Base-by-base conservation (phyloP, 2,113 vertebrate genomes). In the Chaenogobius annularis region DNA sequence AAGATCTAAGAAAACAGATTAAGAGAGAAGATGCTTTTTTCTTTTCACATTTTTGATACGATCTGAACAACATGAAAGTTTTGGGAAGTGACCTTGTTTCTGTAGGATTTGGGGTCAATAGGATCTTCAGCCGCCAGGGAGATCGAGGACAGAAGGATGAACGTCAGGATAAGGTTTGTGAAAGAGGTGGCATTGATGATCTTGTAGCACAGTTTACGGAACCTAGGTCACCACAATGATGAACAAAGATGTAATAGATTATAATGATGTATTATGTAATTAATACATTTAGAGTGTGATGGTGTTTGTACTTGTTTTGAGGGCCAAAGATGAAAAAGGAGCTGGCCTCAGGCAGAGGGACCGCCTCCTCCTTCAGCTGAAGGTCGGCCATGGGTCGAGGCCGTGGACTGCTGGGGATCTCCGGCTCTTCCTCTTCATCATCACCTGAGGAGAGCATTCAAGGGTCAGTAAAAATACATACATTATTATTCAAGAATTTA, bases 71-170 rank as follows among this genome's bases (percentile, higher is more conserved):
- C 0, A 11, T 0, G 22, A 31, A 31, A 1, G 48, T 1, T 0
- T 12, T 0, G 7, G 1, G 7, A 7, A 20, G 10, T 17, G 3
- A 98, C 98, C 96, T 97, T 65, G 70, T 99, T 99, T 73, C 96
- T 93, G 87, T 95, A 94, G 22, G 98, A 99, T 20, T 92, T 95
- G 0, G 96, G 94, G 50, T 95, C 94, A 23, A 99, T 98, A 76
- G 98, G 97, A 83, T 99, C 98, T 87, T 99, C 98, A 0, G 97
- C 97, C 1, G 97, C 98, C 86, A 99, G 90, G 0, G 98, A 97
- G 48, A 98, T 97, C n/a, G 97, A 98, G 87, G 96, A 98, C 77
- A 99, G 96, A 84, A 99, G 92, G 85, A 99, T 99, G 93, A 99
- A 99, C 70, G 98, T 93, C 63, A 99, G 94, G 92, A 99, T 99